Conservation (phyloP, 2,113 vertebrate species). For the Morone chrysops region DNA sequence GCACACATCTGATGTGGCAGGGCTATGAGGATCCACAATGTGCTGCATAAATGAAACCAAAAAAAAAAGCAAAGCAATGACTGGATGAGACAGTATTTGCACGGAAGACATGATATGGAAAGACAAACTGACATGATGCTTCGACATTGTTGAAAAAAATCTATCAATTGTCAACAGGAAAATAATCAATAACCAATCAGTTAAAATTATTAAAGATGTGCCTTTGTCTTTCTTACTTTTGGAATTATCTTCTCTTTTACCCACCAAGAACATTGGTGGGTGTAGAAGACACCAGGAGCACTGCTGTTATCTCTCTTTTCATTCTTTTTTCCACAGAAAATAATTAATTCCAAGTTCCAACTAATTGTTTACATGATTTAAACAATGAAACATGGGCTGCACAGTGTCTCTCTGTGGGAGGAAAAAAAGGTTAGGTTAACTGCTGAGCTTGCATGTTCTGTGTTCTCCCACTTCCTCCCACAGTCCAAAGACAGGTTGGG, state of each 20-base stretch:
- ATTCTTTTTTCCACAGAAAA: not conserved
- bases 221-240: not conserved
- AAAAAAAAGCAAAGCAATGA: not conserved
- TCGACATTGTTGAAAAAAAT: not conserved
- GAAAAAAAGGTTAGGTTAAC: not conserved
- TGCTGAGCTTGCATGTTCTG: not conserved
- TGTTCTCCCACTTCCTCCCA: not conserved
- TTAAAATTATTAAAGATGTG: not conserved
- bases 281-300: not conserved
- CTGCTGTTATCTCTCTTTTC: not conserved
- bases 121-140: not conserved
- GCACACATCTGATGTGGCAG: constrained; percentile 3
- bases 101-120: not conserved
- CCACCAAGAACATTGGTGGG: not conserved
- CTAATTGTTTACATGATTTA: not conserved
- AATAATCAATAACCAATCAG: not conserved
- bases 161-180: not conserved
- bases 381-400: not conserved
- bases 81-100: not conserved
- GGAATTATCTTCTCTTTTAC: not conserved
- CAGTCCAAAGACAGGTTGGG: constrained; percentile 4
- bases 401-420: not conserved
- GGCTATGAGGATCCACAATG: not conserved
- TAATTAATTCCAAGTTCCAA: not conserved
- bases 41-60: not conserved